These are phyloP conservation scores for Catamblyrhynchus diadema DNA, from an alignment of 2,797 vertebrate genomes.

Conservation along the genomic window DNA sequence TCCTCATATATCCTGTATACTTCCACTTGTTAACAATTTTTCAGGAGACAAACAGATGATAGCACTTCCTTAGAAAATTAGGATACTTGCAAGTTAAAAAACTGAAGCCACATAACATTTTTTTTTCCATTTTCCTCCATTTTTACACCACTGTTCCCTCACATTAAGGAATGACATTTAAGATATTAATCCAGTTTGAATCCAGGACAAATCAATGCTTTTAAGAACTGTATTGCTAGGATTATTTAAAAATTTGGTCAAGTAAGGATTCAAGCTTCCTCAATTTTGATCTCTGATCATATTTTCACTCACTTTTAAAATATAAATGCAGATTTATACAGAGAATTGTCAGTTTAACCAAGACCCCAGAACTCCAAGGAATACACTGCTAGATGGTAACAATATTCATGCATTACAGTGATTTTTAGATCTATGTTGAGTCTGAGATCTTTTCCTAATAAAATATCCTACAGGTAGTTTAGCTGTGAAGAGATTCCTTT, in stretches of 20 bases:
- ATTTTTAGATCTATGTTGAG: background rate
- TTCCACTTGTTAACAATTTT: slow-evolving; percentile 41
- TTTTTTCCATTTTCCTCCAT: background rate
- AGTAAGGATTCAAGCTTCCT: background rate
- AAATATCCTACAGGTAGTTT: background rate
- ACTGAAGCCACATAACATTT: slow-evolving; percentile 16
- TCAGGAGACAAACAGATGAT: slow-evolving; percentile 38
- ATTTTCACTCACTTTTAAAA: background rate
- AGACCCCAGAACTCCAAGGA: background rate
- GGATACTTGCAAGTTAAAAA: slow-evolving; percentile 16
- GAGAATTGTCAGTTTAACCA: background rate
- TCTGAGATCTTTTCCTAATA: background rate
- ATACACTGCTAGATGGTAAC: background rate
- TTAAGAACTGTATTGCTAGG: background rate
- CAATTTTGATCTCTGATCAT: background rate
- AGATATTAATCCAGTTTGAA: background rate
- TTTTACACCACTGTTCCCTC: background rate
- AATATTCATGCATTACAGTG: background rate
- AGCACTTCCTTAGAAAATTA: slow-evolving; percentile 21
- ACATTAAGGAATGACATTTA: background rate
- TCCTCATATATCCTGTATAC: slow-evolving; percentile 12
- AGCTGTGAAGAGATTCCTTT: background rate
- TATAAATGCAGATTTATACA: background rate
- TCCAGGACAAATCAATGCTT: background rate
- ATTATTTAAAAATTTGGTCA: background rate